Conservation (phyloP, 2,113 vertebrate genomes). For the Phalacrocorax carbo region DNA sequence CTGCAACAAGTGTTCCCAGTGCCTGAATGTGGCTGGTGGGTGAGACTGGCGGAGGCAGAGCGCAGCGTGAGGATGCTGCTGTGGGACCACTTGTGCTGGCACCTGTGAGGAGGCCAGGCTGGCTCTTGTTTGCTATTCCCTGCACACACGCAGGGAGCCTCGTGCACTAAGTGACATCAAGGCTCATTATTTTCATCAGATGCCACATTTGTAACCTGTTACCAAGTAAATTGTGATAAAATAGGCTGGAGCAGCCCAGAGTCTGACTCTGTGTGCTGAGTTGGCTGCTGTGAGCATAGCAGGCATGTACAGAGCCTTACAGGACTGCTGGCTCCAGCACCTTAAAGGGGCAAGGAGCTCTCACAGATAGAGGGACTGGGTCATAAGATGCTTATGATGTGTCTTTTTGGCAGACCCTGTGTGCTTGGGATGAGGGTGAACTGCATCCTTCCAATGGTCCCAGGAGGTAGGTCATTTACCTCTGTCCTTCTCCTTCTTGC, state of each 20-base stretch:
- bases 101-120: constrained; percentile 15
- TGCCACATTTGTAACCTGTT: constrained; percentile 93
- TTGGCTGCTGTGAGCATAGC: constrained; percentile 2
- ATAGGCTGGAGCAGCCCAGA: constrained; percentile 78
- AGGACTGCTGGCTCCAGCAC: background rate
- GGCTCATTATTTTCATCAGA: constrained; percentile 94
- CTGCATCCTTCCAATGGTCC: background rate
- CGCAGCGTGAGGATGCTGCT: background rate
- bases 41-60: background rate
- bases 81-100: background rate
- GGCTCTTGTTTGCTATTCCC: constrained; percentile 81
- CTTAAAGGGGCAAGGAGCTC: background rate
- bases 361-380: background rate
- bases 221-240: constrained; percentile 90
- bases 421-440: background rate
- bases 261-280: constrained; percentile 65
- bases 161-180: constrained; percentile 88
- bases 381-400: background rate
- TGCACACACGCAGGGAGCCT: constrained; percentile 74
- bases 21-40: background rate
- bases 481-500: background rate
- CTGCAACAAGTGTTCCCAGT: background rate
- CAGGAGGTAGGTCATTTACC: background rate
- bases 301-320: background rate
- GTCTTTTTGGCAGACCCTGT: background rate